Percentiles rank a stretch among this genome's conserved stretches.
phyloP scores from a whole-genome alignment of 2,113 vertebrate species.

The Gallinago media region DNA sequence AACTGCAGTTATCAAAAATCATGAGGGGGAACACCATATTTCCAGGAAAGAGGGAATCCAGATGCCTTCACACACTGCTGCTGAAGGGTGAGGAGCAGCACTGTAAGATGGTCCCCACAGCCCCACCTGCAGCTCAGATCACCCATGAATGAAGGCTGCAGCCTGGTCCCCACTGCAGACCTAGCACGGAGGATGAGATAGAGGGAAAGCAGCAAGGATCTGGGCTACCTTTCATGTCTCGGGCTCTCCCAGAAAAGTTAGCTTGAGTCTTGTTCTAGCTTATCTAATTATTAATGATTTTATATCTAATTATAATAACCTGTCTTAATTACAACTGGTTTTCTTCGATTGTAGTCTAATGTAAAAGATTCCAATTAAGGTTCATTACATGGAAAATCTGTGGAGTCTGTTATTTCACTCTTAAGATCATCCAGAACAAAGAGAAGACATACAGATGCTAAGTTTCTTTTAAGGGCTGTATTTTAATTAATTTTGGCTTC shows the following conservation, averaged over 20 bases:
- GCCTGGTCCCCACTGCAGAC: background rate
- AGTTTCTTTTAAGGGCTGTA: background rate
- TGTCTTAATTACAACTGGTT: conserved; percentile 31
- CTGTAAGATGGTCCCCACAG: background rate
- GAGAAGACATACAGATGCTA: background rate
- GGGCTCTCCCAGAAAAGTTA: background rate
- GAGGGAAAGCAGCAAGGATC: background rate
- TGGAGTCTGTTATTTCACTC: conserved; percentile 17
- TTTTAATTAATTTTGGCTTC: conserved; percentile 54
- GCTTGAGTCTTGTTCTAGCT: background rate
- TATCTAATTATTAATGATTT: background rate
- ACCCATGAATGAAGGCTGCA: rapidly evolving
- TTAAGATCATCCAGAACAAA: conserved; percentile 33
- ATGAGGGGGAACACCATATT: rapidly evolving
- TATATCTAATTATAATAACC: conserved; percentile 28
- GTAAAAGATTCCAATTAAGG: conserved; percentile 30
- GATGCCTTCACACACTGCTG: background rate
- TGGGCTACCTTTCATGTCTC: background rate
- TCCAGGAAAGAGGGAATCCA: background rate
- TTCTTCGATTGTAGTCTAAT: background rate
- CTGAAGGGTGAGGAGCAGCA: background rate
- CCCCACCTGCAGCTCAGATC: background rate
- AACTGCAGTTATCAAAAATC: background rate
- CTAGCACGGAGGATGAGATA: rapidly evolving
- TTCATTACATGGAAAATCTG: conserved; percentile 26